Conservation (phyloP, 2,113 vertebrate genomes). For the Oryzias javanicus region DNA sequence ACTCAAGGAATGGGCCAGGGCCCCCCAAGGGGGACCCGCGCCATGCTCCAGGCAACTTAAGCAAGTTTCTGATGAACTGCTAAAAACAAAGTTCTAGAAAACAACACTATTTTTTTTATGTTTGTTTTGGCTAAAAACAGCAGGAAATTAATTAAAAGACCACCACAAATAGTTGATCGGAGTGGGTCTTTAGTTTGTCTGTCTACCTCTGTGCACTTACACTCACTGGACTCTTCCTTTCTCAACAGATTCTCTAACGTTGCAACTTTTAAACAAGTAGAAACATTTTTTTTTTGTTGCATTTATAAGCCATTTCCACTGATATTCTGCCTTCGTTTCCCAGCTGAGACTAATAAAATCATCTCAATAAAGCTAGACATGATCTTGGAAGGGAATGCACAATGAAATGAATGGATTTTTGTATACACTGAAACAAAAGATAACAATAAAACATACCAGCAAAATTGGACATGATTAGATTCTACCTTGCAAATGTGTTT, state of each 20-base stretch:
- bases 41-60: too few relatives aligned
- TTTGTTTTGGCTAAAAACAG: too few relatives aligned
- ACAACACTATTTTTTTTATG: too few relatives aligned
- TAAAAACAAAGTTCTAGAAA: too few relatives aligned
- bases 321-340: slow-evolving; percentile 15
- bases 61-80: too few relatives aligned
- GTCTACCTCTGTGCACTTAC: slow-evolving; percentile 6
- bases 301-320: slow-evolving; percentile 52
- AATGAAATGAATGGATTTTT: slow-evolving; percentile 53
- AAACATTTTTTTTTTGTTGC: slow-evolving; percentile 3
- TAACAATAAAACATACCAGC: slow-evolving; percentile 53
- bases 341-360: slow-evolving; percentile 56
- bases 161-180: too few relatives aligned
- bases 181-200: slow-evolving; percentile 29
- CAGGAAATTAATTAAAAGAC: too few relatives aligned
- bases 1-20: too few relatives aligned
- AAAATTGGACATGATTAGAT: slow-evolving; percentile 63
- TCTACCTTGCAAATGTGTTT: slow-evolving; percentile 54
- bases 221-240: slow-evolving; percentile 20
- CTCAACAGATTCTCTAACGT: slow-evolving; percentile 20
- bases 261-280: slow-evolving; percentile 23
- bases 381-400: slow-evolving; percentile 30
- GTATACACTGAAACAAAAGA: slow-evolving; percentile 51
- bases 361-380: slow-evolving; percentile 63
- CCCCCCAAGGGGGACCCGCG: too few relatives aligned